Base-by-base conservation (phyloP, 2,113 vertebrate genomes). In the Lophotis ruficrista region DNA sequence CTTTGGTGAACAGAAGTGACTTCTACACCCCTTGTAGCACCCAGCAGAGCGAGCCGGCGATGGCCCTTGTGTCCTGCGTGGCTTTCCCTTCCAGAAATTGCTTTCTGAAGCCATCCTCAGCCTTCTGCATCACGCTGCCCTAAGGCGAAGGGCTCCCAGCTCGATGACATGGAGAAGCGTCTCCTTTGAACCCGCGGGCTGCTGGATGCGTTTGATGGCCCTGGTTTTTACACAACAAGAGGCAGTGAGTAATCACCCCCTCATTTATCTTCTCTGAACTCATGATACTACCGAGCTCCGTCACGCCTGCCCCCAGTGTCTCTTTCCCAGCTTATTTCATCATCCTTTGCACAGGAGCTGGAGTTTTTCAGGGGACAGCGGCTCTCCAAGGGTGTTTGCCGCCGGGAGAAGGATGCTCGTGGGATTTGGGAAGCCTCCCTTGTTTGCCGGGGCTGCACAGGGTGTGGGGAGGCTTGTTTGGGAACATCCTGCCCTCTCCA, bases 401-500 rank as follows among this genome's bases (percentile, higher is more conserved):
- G 25, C 51, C 2, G 3, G 27, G 12, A 37, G 16, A 54, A 71
- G 53, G 78, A 75, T 30, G 28, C 31, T 14, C 0, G 0, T 7
- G 47, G 85, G 60, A 57, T 70, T 35, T 65, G 57, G 35, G 69
- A 82, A 70, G 85, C 60, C 28, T 79, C 50, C 47, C 45, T 45
- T 19, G 51, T 60, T 65, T 54, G 57, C 88, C 0, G 0, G 38
- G 37, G 50, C n/a, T 0, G 0, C 0, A 1, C 62, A 30, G 85
- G 73, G 83, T 23, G 43, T 50, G 82, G 53, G 43, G 78, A 88
- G 31, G 31, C 37, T n/a, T 10, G 33, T 21, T 47, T 54, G 75
- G 78, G 83, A 93, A 96, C 61, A n/a, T 8, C 57, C 18, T 0
- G n/a, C 79, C 69, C 75, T 79, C 60, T n/a, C 68, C 78, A 61